These are phyloP conservation scores for Sigmodon hispidus DNA, from an alignment of 2,113 vertebrate species.

Conservation along the genomic window DNA sequence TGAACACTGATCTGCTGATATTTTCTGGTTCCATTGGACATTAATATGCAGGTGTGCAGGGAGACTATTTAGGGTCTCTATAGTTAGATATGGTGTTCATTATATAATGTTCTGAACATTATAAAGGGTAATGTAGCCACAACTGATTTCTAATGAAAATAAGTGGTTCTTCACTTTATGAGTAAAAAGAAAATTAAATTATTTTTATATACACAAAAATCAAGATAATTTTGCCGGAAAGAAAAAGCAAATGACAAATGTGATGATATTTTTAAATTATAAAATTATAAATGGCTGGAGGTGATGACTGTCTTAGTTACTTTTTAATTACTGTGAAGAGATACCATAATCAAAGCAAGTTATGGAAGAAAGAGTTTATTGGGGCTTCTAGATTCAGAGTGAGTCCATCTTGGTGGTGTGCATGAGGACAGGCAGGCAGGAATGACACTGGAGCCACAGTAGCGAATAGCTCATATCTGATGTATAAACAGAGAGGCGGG, in stretches of 20 bases:
- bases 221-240: neutral
- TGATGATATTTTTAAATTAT: neutral
- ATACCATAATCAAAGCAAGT: neutral
- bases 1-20: constrained; percentile 25
- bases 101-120: neutral
- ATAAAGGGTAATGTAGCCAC: neutral
- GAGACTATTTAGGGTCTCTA: neutral
- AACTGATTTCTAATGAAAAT: constrained; percentile 27
- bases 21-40: neutral
- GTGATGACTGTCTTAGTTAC: neutral
- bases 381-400: neutral
- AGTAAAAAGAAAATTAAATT: neutral
- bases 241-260: neutral
- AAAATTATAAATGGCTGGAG: neutral
- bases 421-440: neutral
- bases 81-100: neutral
- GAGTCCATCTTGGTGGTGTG: neutral
- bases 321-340: neutral
- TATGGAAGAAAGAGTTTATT: no score
- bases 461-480: neutral
- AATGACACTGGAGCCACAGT: neutral
- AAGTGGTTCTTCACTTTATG: neutral
- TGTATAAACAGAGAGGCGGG: no score
- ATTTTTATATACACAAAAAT: neutral
- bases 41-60: constrained; percentile 40